A percentile compares a stretch with the other conserved stretches of the same genome.
phyloP scores from a whole-genome alignment of 2,888 invertebrate species.

The Heliconius sara region DNA sequence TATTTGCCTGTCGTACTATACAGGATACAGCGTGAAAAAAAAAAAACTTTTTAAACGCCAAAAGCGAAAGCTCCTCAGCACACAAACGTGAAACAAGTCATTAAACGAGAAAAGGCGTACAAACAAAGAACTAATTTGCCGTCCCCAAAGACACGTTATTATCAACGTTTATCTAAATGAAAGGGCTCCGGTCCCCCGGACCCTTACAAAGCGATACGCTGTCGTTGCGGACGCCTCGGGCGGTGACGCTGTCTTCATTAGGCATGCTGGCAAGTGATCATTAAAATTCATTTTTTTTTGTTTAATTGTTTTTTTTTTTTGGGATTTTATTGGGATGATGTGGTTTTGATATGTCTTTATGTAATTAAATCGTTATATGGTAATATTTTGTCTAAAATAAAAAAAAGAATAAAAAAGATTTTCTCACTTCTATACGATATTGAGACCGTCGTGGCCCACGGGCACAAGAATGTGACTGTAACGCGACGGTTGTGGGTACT shows the following conservation, averaged over 20 bases:
- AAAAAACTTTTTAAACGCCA: background rate
- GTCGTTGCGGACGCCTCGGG: constrained; percentile 47
- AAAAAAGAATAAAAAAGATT: too few species aligned
- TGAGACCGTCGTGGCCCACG: too few species aligned
- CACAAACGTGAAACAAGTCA: background rate
- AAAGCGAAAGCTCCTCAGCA: background rate
- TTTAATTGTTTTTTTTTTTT: constrained; percentile 1
- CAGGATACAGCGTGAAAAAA: background rate
- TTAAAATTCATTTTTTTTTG: constrained; percentile 77
- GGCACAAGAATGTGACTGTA: too few species aligned
- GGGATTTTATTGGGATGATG: background rate
- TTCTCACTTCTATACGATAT: background rate
- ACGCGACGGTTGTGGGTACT: too few species aligned
- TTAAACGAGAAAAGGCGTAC: constrained; percentile 30
- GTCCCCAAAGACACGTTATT: constrained; percentile 46
- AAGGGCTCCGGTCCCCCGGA: constrained; percentile 40
- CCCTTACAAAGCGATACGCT: constrained; percentile 44
- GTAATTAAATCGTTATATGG: too few species aligned
- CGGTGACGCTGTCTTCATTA: constrained; percentile 67
- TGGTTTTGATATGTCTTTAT: too few species aligned
- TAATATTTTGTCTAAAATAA: too few species aligned
- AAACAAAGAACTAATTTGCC: constrained; percentile 46
- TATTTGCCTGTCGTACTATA: background rate
- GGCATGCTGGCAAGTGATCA: constrained; percentile 67
- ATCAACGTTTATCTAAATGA: constrained; percentile 43